Evolutionary conservation across 2,797 vertebrate species (phyloP).

Genomic region (Acrossocheilus wenchowensis): DNA sequence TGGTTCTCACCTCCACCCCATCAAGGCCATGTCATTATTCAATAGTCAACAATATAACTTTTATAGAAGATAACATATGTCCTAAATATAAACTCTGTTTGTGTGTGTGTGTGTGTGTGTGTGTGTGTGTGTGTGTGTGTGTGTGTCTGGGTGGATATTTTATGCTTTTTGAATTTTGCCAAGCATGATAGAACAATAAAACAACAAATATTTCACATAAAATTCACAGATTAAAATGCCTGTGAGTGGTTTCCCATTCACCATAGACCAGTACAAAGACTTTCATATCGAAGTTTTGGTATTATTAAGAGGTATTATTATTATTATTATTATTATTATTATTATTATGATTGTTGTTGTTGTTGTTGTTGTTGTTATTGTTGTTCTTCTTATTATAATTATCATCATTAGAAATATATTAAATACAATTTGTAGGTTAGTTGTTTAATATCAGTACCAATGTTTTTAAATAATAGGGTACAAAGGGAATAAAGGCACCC

Average conservation of each 20-base stretch:
- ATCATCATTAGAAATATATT: no score
- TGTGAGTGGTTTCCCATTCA: not conserved
- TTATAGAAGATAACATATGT: not conserved
- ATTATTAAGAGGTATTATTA: not conserved
- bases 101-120: no score
- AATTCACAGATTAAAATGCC: not conserved
- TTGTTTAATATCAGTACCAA: not conserved
- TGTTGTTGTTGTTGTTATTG: no score
- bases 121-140: no score
- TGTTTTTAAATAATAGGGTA: not conserved
- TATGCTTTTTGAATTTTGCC: not conserved
- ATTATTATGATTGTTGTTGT: no score
- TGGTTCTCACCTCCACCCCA: not conserved
- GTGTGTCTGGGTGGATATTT: not conserved
- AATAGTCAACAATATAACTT: not conserved
- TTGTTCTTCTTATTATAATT: no score
- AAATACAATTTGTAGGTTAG: not conserved
- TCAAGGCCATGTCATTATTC: not conserved
- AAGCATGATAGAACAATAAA: not conserved
- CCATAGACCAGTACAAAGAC: not conserved
- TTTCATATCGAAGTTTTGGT: not conserved
- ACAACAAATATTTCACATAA: not conserved
- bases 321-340: no score
- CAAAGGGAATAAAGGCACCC: no score
- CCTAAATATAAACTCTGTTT: not conserved